Evolutionary conservation across 2,113 vertebrate species (phyloP).

Genomic region (Pampusana beccarii): DNA sequence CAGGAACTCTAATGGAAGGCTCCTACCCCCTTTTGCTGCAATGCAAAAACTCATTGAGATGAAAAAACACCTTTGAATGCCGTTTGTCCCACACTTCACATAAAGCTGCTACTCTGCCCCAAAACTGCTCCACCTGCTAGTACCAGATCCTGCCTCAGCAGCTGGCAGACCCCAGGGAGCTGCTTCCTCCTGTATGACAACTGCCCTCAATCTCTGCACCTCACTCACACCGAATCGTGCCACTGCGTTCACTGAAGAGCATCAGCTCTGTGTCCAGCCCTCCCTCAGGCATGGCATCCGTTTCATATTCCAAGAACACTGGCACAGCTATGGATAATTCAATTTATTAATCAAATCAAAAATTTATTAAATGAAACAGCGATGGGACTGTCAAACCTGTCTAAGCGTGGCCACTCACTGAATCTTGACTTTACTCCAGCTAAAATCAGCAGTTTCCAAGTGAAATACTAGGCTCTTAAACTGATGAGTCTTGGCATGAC

Average conservation of each 20-base stretch:
- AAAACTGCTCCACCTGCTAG: neutral
- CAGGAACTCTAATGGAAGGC: neutral
- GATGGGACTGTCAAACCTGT: neutral
- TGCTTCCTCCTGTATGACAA: neutral
- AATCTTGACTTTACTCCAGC: neutral
- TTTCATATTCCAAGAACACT: neutral
- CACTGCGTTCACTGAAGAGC: neutral
- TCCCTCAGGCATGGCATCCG: neutral
- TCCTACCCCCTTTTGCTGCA: rapidly evolving
- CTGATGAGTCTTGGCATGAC: neutral
- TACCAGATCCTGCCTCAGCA: neutral
- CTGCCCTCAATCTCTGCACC: neutral
- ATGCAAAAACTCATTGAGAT: neutral
- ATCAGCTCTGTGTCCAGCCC: neutral
- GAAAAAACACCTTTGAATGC: neutral
- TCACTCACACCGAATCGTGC: neutral
- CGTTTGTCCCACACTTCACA: neutral
- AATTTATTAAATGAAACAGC: neutral
- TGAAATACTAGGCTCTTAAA: neutral
- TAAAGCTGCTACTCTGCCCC: neutral
- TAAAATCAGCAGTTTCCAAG: neutral
- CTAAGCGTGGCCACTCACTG: neutral
- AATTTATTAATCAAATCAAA: constrained; percentile 1
- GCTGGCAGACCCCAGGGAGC: neutral
- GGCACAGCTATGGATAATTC: neutral